Evolutionary conservation across 1,140 invertebrate species (phyloP), one percentile per base, ranked within the genome.

Genomic region (Mylabris phalerata): DNA sequence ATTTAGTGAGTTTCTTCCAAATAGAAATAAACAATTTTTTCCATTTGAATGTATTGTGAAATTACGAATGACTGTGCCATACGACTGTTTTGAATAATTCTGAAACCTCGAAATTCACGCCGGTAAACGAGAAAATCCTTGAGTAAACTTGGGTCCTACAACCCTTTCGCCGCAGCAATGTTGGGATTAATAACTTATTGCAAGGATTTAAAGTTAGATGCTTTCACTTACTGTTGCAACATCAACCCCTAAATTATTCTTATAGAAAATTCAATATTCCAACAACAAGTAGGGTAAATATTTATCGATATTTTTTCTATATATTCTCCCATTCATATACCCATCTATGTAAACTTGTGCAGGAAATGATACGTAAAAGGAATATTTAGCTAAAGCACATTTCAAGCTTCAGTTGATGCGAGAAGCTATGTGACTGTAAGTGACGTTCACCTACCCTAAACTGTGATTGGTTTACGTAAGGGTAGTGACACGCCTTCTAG

Each of bases 391-490:
- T 61, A 58, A 64, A 63, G 63, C 61, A 61, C 65, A 63, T 67
- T 67, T 65, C 62, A 63, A 48, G 63, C 59, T 60, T 59, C 63
- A 60, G 59, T 54, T 65, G 63, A 67, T 65, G 63, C 66, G 66
- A 67, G 64, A 68, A 68, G 66, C 64, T 68, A 68, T 59, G 64
- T 68, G 67, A 69, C 65, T 66, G 63, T 62, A 63, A 66, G 45
- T 69, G 67, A 67, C 65, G 63, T 67, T 63, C 61, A 65, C 61
- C 63, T 60, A 57, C 43, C 46, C 25, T 46, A 38, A 9, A 40
- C 47, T 25, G 47, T 52, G 56, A 65, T 65, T 65, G 63, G 63
- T 49, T 40, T 45, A 32, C 41, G 13, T 38, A 45, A 42, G 50
- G 61, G 58, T 48, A 45, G 50, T 59, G 50, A 59, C 61, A 64